These are phyloP conservation scores for Melanostoma mellinum DNA, from an alignment of 2,888 invertebrate genomes.

Conservation along the genomic window DNA sequence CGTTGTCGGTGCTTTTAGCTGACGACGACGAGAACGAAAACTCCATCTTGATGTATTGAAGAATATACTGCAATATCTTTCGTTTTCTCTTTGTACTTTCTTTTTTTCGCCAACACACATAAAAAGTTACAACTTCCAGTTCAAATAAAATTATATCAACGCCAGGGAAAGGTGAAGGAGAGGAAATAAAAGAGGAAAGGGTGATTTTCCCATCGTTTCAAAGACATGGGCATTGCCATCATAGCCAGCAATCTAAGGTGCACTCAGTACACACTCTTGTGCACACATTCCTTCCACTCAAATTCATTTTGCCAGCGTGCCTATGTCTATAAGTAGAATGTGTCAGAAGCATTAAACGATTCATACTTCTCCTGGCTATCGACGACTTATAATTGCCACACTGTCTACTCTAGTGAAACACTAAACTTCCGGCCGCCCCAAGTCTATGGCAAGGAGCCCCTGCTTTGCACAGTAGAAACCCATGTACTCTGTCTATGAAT, in stretches of 20 bases:
- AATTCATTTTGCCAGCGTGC: constrained; percentile 42
- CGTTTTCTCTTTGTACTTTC: constrained; percentile 30
- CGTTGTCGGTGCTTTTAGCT: constrained; percentile 29
- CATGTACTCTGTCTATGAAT: constrained; percentile 41
- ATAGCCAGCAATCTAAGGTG: constrained; percentile 52
- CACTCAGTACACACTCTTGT: constrained; percentile 35
- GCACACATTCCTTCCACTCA: constrained; percentile 32
- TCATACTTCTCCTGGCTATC: constrained; percentile 70
- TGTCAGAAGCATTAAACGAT: constrained; percentile 68
- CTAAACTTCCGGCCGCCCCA: constrained; percentile 64
- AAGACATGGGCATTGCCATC: constrained; percentile 41
- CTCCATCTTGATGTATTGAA: constrained; percentile 57
- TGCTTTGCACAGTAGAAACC: background rate
- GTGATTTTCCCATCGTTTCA: background rate
- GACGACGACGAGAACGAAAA: constrained; percentile 12
- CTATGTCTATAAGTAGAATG: constrained; percentile 45
- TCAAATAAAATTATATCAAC: constrained; percentile 68
- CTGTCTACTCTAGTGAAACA: constrained; percentile 69
- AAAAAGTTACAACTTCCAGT: constrained; percentile 70
- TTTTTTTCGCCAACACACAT: constrained; percentile 39
- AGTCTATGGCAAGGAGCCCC: constrained; percentile 43
- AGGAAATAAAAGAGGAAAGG: background rate
- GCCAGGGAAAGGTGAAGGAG: constrained; percentile 7
- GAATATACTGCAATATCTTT: constrained; percentile 62
- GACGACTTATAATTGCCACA: constrained; percentile 69